Base-by-base conservation (phyloP, 1,140 invertebrate genomes). In the Cydia amplana region DNA sequence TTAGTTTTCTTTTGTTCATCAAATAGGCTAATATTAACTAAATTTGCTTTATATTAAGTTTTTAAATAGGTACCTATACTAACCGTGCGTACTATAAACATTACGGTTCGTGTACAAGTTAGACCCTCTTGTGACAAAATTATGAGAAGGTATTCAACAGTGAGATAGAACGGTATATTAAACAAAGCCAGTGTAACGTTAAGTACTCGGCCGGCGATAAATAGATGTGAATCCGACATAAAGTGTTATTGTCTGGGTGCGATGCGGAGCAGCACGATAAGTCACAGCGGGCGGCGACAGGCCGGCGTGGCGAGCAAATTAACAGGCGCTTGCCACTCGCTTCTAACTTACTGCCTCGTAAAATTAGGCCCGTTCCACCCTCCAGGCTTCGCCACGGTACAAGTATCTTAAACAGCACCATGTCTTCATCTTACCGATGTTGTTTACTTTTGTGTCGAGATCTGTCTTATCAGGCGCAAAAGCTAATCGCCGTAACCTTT, bases 331-430 rank as follows among this genome's bases (percentile, higher is more conserved):
- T 88, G 87, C 85, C 87, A 83, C 86, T 90, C 85, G 82, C 85
- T 85, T 85, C 85, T 91, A 88, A 91, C 86, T 91, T 91, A 91
- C 84, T 91, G 84, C 89, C 88, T 92, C 91, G 84, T 91, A 91
- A 92, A 91, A 91, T 92, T 91, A 91, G 87, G 80, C 87, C 81
- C 84, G 83, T 85, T 88, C 87, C 77, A 85, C 80, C 87, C 88
- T 89, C 82, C 77, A 81, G 83, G 79, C 83, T 23, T 7, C 16
- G 49, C 49, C 20, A 60, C 55, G 55, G 55, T 70, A n/a, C 25
- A 70, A 40, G 65, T 18, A 32, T 70, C 36, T 32, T 60, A 60
- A 23, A 60, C 55, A 60, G 55, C 16, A 60, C 55, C 20, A 60
- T 60, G 55, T 20, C 55, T 23, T 60, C 20, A 10, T n/a, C 5